Conservation (phyloP, 2,113 vertebrate genomes). For the Anarhynchus alexandrinus region DNA sequence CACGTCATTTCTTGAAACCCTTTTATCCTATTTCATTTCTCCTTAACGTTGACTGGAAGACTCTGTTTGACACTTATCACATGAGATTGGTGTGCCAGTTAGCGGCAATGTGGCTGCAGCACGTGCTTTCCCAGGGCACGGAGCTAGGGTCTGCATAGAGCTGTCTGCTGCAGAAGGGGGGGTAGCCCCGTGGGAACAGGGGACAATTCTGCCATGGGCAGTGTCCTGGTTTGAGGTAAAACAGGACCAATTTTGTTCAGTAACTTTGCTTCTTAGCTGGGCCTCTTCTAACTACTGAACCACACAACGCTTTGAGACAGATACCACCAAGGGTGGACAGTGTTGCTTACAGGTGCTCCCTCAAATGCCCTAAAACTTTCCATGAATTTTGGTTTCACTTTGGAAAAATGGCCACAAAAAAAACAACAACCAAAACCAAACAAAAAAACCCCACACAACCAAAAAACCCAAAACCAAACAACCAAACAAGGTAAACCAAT, state of each 20-base stretch:
- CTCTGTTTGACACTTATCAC: neutral
- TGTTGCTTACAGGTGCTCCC: neutral
- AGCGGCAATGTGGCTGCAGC: neutral
- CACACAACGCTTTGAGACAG: neutral
- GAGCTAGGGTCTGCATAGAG: rapidly evolving
- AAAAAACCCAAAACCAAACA: neutral
- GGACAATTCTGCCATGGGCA: rapidly evolving
- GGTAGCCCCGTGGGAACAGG: rapidly evolving
- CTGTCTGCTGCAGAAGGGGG: rapidly evolving
- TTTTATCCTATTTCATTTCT: neutral
- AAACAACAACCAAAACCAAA: neutral
- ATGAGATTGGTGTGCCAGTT: rapidly evolving
- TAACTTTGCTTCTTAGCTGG: too few relatives aligned
- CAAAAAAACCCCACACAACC: too few relatives aligned
- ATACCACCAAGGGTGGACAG: neutral
- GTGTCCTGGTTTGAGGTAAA: too few relatives aligned
- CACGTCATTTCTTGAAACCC: neutral
- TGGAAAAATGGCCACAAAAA: neutral
- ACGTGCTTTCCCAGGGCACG: rapidly evolving
- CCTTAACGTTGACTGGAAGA: neutral
- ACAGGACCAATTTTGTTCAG: too few relatives aligned
- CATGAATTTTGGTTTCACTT: neutral
- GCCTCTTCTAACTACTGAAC: too few relatives aligned
- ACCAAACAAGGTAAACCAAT: neutral
- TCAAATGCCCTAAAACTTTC: neutral